Evolutionary conservation across 2,888 invertebrate genomes (phyloP), one percentile per base, ranked within the genome.

Genomic region (Trimorus sp.): DNA sequence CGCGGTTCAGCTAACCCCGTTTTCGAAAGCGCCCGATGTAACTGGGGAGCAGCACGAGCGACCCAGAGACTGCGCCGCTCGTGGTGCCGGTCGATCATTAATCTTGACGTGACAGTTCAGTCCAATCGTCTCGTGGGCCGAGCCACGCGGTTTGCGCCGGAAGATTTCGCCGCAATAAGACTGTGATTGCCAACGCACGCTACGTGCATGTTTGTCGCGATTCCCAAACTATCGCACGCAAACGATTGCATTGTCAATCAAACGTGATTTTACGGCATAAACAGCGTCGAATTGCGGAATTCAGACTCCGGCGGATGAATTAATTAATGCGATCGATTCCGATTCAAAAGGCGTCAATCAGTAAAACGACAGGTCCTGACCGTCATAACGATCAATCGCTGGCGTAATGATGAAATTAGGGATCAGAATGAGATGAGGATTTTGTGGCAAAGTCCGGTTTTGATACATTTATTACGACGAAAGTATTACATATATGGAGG

Each of bases 1-100:
- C 83, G 59, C 83, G 85, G 81, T 83, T 85, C 78, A 58, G 40
- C 76, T 78, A 78, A 81, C 83, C 82, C 85, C 83, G 76, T 63
- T 59, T 75, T 49, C 76, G 40, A 71, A 80, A 76, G 76, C 48
- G 77, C 75, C 71, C 62, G 73, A 66, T 40, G 8, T 49, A 15
- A 58, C 37, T 54, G 53, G 79, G 48, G 66, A 8, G 74, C 71
- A 65, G 62, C 49, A 60, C 58, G 77, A 40, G 59, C 73, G 73
- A 70, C 69, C 62, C 59, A 78, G 77, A 78, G 74, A 70, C 70
- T 70, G 82, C 78, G 81, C 75, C 76, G 80, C 83, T 83, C 60
- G 81, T 78, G 63, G 78, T 71, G 76, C 73, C 60, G 78, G 68
- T 70, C 82, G 84, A 84, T 85, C 85, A 83, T 85, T 84, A 85